Base-by-base conservation (phyloP, 2,888 invertebrate species). In the Pharmacophagus antenor region DNA sequence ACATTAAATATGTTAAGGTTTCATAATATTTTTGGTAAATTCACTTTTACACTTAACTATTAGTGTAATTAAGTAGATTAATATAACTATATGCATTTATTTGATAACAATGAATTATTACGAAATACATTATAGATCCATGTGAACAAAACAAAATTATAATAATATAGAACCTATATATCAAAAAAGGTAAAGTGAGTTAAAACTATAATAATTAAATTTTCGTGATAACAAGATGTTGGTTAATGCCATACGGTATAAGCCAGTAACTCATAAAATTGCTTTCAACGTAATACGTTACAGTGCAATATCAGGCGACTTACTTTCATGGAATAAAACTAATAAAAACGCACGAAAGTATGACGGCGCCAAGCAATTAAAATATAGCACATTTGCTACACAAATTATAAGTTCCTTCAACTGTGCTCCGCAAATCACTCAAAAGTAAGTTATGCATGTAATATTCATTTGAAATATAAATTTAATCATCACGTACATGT, bases 231-330 rank as follows among this genome's bases (percentile, higher is more conserved):
- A 8, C 27, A 27, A 27, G 5, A 27, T 0, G 15, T 4, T n/a
- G 15, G 37, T 37, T 37, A 4, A 37, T 1, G 37, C 3, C n/a
- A 37, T 37, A 37, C n/a, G 37, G n/a, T 37, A n/a, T 15, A 5
- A 37, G 37, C n/a, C 37, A n/a, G 37, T 37, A 31, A 31, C 37
- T 8, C 37, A 51, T 50, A 55, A 56, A 60, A 25, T 37, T 37
- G 55, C 46, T 60, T 55, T 60, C 55, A 51, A 56, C 23, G 17
- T 51, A 55, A 50, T 51, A 23, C 41, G 25, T 54, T 31, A 42
- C 54, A 54, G 49, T 17, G 54, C n/a, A 25, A 59, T 50, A 50
- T 59, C 25, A 31, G 22, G 37, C 5, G 48, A 44, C 20, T 54
- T 50, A 44, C 20, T 54, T 50, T 44, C 3, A n/a, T 44, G 25